Evolutionary conservation across 2,888 invertebrate genomes (phyloP).

Genomic region (Dicroscelio sp.): DNA sequence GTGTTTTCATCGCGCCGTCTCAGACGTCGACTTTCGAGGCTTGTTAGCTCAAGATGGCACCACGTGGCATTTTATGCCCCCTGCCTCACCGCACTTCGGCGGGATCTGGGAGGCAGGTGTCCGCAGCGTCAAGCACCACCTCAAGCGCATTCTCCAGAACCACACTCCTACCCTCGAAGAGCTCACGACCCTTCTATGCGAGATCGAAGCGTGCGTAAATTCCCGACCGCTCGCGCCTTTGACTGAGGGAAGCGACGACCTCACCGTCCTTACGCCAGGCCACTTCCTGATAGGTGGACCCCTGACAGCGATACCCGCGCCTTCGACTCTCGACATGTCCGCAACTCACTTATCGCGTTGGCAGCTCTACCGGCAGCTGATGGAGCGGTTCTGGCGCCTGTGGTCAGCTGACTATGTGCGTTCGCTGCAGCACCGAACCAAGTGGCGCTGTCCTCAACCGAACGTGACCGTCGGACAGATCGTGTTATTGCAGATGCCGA

Average conservation of each 20-base stretch:
- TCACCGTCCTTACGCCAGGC: not conserved
- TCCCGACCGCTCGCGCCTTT: not conserved
- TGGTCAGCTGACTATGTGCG: constrained; percentile 26
- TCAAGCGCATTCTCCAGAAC: not conserved
- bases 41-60: not conserved
- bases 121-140: constrained; percentile 13
- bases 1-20: too few relatives aligned
- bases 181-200: not conserved
- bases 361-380: not conserved
- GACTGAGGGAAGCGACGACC: not conserved
- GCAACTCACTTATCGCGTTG: constrained; percentile 6
- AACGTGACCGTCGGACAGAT: not conserved
- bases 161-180: constrained; percentile 14
- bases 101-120: constrained; percentile 17
- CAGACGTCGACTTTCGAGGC: too few relatives aligned
- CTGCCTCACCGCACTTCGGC: constrained; percentile 4
- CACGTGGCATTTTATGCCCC: constrained; percentile 13
- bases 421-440: constrained; percentile 24
- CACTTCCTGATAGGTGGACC: not conserved
- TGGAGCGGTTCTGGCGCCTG: constrained; percentile 8
- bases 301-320: not conserved
- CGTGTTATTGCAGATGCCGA: not conserved
- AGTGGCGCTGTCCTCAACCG: not conserved
- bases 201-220: not conserved
- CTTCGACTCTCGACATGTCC: not conserved